These are phyloP conservation scores for Ovibos moschatus DNA, from an alignment of 2,113 vertebrate genomes.

Conservation along the genomic window DNA sequence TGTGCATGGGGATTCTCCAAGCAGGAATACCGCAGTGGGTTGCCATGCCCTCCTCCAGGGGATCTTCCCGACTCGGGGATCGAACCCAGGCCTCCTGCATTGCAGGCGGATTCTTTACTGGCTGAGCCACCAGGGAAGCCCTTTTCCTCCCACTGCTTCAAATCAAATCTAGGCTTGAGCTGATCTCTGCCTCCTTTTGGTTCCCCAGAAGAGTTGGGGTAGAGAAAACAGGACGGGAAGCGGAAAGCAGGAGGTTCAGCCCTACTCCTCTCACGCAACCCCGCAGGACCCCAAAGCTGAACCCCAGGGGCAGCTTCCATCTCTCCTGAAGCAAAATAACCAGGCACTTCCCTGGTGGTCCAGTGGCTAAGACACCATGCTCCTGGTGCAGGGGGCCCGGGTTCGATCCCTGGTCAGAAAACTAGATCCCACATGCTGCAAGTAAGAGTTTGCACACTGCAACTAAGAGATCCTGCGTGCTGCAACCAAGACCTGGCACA, in stretches of 20 bases:
- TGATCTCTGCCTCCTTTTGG: not conserved
- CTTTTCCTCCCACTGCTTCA: not conserved
- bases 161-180: not conserved
- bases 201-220: not conserved
- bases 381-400: not conserved
- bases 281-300: not conserved
- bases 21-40: not conserved
- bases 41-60: not conserved
- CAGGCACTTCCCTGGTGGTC: not conserved
- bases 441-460: not conserved
- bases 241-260: not conserved
- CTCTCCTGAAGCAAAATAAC: not conserved
- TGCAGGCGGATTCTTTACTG: not conserved
- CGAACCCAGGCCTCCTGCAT: not conserved
- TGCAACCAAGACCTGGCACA: not conserved
- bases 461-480: not conserved
- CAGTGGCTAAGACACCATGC: not conserved
- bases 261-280: too few species aligned
- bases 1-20: not conserved
- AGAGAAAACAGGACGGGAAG: too few species aligned
- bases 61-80: not conserved
- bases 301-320: not conserved
- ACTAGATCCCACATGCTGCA: not conserved
- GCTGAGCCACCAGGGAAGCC: not conserved
- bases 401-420: not conserved